Evolutionary conservation across 2,113 vertebrate species (phyloP), one percentile per base, ranked within the genome.

Genomic region (Oplegnathus fasciatus): DNA sequence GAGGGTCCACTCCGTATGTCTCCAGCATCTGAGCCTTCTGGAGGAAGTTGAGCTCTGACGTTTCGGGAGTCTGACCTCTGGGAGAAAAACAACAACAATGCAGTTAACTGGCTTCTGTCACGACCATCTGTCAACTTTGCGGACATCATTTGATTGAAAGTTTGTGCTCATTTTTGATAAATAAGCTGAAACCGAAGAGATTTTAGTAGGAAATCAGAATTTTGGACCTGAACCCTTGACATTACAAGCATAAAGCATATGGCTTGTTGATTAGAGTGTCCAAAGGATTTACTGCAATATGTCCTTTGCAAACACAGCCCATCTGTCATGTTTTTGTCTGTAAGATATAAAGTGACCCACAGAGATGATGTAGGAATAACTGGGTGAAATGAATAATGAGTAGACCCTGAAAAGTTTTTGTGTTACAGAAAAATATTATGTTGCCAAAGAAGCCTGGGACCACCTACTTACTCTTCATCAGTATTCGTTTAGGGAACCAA

Each of bases 1-100:
- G 98, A 0, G 98, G 98, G 85, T 99, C 98, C 0, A 99, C 98
- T n/a, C 98, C 98, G 0, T 99, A 99, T 0, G 98, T 99, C 94
- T 99, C 98, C 94, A 99, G 83, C 46, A 96, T 98, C 96, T 99
- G 97, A 5, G 98, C 98, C 94, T 99, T 99, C 86, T 97, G 96
- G 75, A 99, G 95, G 88, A 99, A 99, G 92, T 99, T 98, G 86
- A 99, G 90, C 92, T 99, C 98, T 1, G 98, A 97, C 2, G 93
- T 97, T 24, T 98, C 98, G 48, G 98, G 98, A 73, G 92, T 95
- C 95, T 99, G 97, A 77, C 98, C 98, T 78, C 98, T 99, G 85
- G 10, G 13, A 75, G 52, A 72, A 88, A 28, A 22, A 68, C 48
- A 7, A 74, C 28, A 75, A 44, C 9, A 75, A 50, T 26, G 62